Percentiles rank a stretch among this genome's conserved stretches.
Evolutionary conservation across 1,140 invertebrate genomes (phyloP).

Genomic region (Drosophila eugracilis): DNA sequence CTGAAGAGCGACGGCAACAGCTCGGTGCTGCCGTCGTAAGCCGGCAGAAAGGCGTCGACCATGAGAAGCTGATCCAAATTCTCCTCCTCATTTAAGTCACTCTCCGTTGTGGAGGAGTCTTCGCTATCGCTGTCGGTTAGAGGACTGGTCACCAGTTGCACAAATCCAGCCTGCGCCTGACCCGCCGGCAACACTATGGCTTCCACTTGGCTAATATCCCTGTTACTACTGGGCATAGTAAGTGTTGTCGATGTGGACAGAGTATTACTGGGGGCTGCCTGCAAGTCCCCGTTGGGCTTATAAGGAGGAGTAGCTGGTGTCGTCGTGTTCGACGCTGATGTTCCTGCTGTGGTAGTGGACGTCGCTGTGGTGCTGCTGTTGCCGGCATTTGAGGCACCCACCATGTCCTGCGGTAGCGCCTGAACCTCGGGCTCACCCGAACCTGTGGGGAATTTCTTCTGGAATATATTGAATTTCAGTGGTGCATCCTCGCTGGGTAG

Average conservation of each 20-base stretch:
- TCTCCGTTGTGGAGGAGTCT: background rate
- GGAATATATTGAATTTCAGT: slow-evolving; percentile 80
- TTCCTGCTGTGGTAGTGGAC: slow-evolving; percentile 1
- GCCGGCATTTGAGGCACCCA: background rate
- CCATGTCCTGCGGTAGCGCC: background rate
- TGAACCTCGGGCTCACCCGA: slow-evolving; percentile 21
- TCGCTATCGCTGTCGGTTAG: slow-evolving; percentile 2
- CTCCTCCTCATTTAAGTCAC: slow-evolving; percentile 29
- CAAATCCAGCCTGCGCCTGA: slow-evolving; percentile 3
- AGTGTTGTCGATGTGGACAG: slow-evolving; percentile 40
- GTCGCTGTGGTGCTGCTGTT: background rate
- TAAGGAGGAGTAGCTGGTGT: slow-evolving; percentile 24
- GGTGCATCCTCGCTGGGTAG: slow-evolving; percentile 78
- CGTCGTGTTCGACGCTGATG: slow-evolving; percentile 8
- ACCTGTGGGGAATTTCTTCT: slow-evolving; percentile 71
- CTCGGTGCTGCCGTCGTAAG: slow-evolving; percentile 46
- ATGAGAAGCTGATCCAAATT: slow-evolving; percentile 71
- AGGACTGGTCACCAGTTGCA: slow-evolving; percentile 62
- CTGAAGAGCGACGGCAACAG: slow-evolving; percentile 51
- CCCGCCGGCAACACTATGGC: slow-evolving; percentile 76
- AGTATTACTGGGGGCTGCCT: slow-evolving; percentile 46
- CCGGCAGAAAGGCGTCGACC: slow-evolving; percentile 75
- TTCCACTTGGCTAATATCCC: slow-evolving; percentile 63
- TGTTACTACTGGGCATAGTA: slow-evolving; percentile 9
- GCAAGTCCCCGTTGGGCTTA: slow-evolving; percentile 36